Base-by-base conservation (phyloP, 2,888 invertebrate genomes). In the Crematogaster levior region DNA sequence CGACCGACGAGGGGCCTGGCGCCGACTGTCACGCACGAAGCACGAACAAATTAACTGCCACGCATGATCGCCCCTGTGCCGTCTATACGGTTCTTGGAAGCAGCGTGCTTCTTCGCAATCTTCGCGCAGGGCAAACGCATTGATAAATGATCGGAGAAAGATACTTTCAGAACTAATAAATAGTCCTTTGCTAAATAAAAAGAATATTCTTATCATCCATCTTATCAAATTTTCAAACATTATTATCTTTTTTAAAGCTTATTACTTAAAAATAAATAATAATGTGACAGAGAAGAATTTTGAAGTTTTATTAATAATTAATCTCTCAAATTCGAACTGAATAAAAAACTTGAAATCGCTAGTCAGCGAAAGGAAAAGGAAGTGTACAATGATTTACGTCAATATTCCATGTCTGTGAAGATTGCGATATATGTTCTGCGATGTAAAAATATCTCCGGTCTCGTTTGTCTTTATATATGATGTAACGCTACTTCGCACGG, bases 1-100 rank as follows among this genome's bases (percentile, higher is more conserved):
- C 82, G 74, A 53, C 66, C 79, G 70, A 68, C 66, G 68, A 73
- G 82, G 63, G 70, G 46, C 53, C 79, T 61, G 85, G 66, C 84
- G 83, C 84, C 85, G 82, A 85, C 74, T 83, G 65, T 66, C 66
- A 51, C 65, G 80, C 66, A 84, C 82, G 58, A 70, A 80, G 48
- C 81, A 72, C 75, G 77, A 79, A 84, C 80, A 82, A 88, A 77
- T 90, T 81, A 81, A 84, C 75, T 58, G 75, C 56, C 74, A 66
- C 68, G 84, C 61, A 66, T 73, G 73, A 81, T 51, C 72, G 77
- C 30, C 43, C 15, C 37, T 40, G 30, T 30, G 68, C 37, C 72
- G 77, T 46, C 70, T 15, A 10, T 18, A 30, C 53, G 18, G 40
- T 56, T 79, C 77, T 43, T 46, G 9, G 72, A 79, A 79, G 43